These are phyloP conservation scores for Drosophila infuscata DNA, from an alignment of 2,888 invertebrate species.

Conservation along the genomic window DNA sequence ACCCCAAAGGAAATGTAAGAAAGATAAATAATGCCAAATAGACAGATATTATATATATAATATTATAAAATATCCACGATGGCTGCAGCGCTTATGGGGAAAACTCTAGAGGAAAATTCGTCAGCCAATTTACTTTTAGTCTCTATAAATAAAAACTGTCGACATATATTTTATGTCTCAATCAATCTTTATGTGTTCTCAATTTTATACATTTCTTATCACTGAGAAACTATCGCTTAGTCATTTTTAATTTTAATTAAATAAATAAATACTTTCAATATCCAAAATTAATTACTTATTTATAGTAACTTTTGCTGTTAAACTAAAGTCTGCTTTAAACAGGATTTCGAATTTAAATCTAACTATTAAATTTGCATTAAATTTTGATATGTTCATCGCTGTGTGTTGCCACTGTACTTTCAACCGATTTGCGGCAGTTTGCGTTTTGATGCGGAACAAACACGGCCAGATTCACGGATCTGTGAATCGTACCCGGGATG, in stretches of 20 bases:
- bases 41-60: neutral
- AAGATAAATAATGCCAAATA: slow-evolving; percentile 37
- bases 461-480: slow-evolving; percentile 12
- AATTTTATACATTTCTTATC: neutral
- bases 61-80: neutral
- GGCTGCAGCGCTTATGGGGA: neutral
- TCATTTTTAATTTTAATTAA: neutral
- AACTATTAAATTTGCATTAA: neutral
- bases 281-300: neutral
- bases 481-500: neutral
- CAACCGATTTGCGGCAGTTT: slow-evolving; percentile 10
- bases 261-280: neutral
- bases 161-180: neutral
- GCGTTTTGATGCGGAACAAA: slow-evolving; percentile 17
- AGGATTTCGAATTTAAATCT: neutral
- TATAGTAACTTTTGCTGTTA: neutral
- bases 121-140: neutral
- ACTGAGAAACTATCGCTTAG: neutral
- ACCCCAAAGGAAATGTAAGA: slow-evolving; percentile 27
- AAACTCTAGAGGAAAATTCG: neutral
- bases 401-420: slow-evolving; percentile 19
- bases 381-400: neutral
- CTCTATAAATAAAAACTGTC: neutral
- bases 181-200: neutral
- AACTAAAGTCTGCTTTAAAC: neutral